Evolutionary conservation across 2,888 invertebrate species (phyloP).

Genomic region (Galerucella nymphaeae): DNA sequence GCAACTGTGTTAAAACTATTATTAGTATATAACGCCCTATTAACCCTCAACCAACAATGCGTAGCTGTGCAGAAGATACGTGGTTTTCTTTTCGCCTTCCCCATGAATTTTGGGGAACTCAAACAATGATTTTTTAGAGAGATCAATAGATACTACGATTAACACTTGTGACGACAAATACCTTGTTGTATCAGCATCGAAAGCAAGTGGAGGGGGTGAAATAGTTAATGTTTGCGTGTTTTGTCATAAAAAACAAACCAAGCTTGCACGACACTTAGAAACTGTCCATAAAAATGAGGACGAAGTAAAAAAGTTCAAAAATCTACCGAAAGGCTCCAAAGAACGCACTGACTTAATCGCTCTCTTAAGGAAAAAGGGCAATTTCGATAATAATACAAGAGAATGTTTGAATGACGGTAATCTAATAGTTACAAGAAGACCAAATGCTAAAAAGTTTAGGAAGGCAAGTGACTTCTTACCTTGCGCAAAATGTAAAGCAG

Average conservation of each 20-base stretch:
- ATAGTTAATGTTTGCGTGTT: constrained; percentile 33
- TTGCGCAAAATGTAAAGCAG: constrained; percentile 25
- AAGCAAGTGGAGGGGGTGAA: constrained; percentile 20
- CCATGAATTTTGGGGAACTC: too few relatives aligned
- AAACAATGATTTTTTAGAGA: constrained; percentile 18
- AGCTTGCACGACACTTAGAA: constrained; percentile 26
- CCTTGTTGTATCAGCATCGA: constrained; percentile 18
- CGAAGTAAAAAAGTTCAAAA: constrained; percentile 29
- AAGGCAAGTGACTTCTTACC: constrained; percentile 16
- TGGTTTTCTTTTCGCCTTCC: too few relatives aligned
- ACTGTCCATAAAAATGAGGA: constrained; percentile 27
- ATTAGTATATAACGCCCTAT: too few relatives aligned
- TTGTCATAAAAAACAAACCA: constrained; percentile 33
- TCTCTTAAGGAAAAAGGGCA: too few relatives aligned
- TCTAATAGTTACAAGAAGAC: constrained; percentile 31
- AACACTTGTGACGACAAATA: constrained; percentile 30
- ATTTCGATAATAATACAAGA: constrained; percentile 27
- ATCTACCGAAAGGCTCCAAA: constrained; percentile 21
- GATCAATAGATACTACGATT: constrained; percentile 17
- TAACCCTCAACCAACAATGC: too few relatives aligned
- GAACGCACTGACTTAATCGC: constrained; percentile 26
- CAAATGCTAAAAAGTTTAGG: constrained; percentile 18
- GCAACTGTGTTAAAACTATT: too few relatives aligned
- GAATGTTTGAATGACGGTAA: constrained; percentile 22
- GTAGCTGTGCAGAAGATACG: too few relatives aligned